A percentile compares a stretch with the other conserved stretches of the same genome.
phyloP scores from a whole-genome alignment of 2,888 invertebrate genomes.

The Limnephilus marmoratus region DNA sequence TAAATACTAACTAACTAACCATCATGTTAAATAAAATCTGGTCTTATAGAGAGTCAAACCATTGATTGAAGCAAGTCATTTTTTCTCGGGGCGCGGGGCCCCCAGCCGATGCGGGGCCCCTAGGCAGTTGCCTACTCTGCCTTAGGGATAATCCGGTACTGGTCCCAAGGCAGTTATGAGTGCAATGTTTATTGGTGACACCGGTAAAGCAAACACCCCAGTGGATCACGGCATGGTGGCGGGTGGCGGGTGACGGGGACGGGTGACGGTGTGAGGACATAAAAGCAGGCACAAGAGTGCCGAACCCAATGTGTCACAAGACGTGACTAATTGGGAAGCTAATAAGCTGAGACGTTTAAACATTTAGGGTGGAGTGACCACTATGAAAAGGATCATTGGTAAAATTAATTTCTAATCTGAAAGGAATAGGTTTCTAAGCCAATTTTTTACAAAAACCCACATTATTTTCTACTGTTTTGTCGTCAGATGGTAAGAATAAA shows the following conservation, averaged over 20 bases:
- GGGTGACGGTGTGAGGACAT: background rate
- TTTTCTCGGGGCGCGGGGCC: too few relatives aligned
- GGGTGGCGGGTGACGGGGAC: background rate
- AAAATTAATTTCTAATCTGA: background rate
- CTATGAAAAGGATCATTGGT: background rate
- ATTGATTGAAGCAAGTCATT: too few relatives aligned
- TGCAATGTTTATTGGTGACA: background rate
- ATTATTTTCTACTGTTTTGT: too few relatives aligned
- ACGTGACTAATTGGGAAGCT: slow-evolving; percentile 63
- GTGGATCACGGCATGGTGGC: background rate
- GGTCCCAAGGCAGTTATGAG: background rate
- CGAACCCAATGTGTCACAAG: slow-evolving; percentile 56
- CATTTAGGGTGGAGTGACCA: slow-evolving; percentile 30
- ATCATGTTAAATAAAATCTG: too few relatives aligned
- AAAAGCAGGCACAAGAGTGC: slow-evolving; percentile 10
- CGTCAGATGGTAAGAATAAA: too few relatives aligned
- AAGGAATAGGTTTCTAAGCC: background rate
- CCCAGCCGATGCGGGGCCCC: too few relatives aligned
- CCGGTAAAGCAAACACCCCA: slow-evolving; percentile 3
- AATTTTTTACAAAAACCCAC: too few relatives aligned
- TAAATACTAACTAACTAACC: too few relatives aligned
- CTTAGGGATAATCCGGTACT: too few relatives aligned
- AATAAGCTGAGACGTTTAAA: slow-evolving; percentile 58
- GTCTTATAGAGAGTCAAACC: too few relatives aligned
- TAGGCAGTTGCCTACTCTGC: too few relatives aligned